Base-by-base conservation (phyloP, 1,140 invertebrate genomes). In the Latrodectus geometricus region DNA sequence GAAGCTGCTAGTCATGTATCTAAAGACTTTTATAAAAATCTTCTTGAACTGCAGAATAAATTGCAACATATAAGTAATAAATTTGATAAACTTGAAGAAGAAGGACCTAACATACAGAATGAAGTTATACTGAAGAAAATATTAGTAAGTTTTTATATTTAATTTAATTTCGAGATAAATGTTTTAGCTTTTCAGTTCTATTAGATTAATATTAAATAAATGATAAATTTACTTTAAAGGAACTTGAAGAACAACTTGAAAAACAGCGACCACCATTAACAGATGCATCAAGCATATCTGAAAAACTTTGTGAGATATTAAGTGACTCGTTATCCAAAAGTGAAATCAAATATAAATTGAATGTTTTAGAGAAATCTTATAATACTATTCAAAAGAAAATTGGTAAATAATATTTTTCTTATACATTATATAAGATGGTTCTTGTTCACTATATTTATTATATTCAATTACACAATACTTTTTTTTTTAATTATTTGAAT, bases 331-430 rank as follows among this genome's bases (percentile, higher is more conserved):
- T 96, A 0, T 96, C 96, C 0, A 94, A 95, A 86, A 95, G 95
- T 23, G 97, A 99, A 90, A 96, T 99, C 77, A 96, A 96, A 91
- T 94, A 94, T 73, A 98, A 98, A 91, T 92, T 98, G 35, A 93
- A 94, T 0, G 94, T 95, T 8, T 93, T 97, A 23, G 95, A 94
- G 14, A 93, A 96, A 75, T 93, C 96, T 89, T 97, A 96, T 89
- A 95, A 94, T 88, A 94, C 95, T 56, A 91, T 97, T 80, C 96
- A 97, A 89, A 95, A 96, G 92, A 97, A 97, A 92, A 91, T 98
- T 21, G 87, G 89, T 88, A 95, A 96, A 87, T 94, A 94, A 35
- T 35, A 5, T 35, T 35, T 35, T 35, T 35, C 35, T 35, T 35
- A 35, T 5, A 35, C 35, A 35, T 35, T 35, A 3, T 35, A 35